Evolutionary conservation across 2,888 invertebrate species (phyloP).

Genomic region (Apeira syringaria): DNA sequence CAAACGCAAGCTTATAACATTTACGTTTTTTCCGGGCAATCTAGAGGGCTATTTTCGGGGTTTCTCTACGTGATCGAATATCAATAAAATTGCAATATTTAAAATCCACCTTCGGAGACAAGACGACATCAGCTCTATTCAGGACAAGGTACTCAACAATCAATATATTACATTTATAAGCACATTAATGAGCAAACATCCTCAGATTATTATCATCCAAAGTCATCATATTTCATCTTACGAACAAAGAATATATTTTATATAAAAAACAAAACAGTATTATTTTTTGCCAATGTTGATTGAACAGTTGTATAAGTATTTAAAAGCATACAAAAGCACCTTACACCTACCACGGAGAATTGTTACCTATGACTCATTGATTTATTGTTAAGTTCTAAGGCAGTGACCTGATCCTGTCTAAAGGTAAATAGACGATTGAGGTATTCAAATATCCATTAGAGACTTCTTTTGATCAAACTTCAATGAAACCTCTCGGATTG

Average conservation of each 20-base stretch:
- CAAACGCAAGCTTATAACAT: no score
- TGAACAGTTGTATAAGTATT: slow-evolving; percentile 1
- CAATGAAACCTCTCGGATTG: slow-evolving; percentile 36
- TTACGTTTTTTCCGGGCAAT: no score
- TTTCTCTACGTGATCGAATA: no score
- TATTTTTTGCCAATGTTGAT: slow-evolving; percentile 2
- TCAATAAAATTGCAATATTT: no score
- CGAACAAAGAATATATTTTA: slow-evolving; percentile 5
- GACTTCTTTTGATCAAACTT: slow-evolving; percentile 68
- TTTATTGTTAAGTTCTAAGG: slow-evolving; percentile 22
- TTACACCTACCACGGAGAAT: slow-evolving; percentile 18
- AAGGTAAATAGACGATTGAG: slow-evolving; percentile 56
- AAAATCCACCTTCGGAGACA: no score
- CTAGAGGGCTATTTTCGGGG: no score
- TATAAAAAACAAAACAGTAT: no score
- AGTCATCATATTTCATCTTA: slow-evolving; percentile 11
- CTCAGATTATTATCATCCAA: no score
- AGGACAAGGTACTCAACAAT: no score
- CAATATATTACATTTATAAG: no score
- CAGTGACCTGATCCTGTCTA: slow-evolving; percentile 33
- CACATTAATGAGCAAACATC: no score
- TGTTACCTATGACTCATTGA: slow-evolving; percentile 32
- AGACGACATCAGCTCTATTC: no score
- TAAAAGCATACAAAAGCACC: slow-evolving; percentile 18
- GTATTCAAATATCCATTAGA: slow-evolving; percentile 78